phyloP scores from a whole-genome alignment of 1,140 invertebrate species.

The Drosophila repleta region DNA sequence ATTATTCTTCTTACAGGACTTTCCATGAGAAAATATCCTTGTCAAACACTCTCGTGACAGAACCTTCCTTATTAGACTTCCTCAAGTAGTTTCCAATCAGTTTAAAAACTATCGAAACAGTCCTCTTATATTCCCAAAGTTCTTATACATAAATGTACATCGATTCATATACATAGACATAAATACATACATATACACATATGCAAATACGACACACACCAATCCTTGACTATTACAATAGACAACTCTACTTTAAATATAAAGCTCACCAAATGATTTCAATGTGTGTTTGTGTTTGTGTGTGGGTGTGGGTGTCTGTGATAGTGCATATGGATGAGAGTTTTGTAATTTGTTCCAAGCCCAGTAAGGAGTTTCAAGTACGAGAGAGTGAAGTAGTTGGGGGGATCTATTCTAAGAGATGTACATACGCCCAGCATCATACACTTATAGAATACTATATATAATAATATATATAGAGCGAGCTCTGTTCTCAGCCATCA shows the following conservation, averaged over 20 bases:
- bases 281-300: background rate
- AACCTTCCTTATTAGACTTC: no score
- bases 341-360: constrained; percentile 6
- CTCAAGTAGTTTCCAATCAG: no score
- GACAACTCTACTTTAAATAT: constrained; percentile 1
- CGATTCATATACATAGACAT: background rate
- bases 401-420: background rate
- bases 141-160: background rate
- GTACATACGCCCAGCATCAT: constrained; percentile 13
- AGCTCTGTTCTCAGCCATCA: constrained; percentile 13
- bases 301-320: background rate
- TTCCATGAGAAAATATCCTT: no score
- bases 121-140: background rate
- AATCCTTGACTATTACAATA: background rate
- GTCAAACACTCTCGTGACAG: no score
- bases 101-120: no score
- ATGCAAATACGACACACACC: background rate
- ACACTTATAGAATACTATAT: constrained; percentile 7
- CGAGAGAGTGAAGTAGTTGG: constrained; percentile 5
- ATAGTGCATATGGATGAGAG: constrained; percentile 9
- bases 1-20: no score
- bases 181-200: background rate
- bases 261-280: constrained; percentile 12
- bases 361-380: constrained; percentile 19
- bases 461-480: background rate